Evolutionary conservation across 2,113 vertebrate genomes (phyloP).

Genomic region (Pachyramphus minor): DNA sequence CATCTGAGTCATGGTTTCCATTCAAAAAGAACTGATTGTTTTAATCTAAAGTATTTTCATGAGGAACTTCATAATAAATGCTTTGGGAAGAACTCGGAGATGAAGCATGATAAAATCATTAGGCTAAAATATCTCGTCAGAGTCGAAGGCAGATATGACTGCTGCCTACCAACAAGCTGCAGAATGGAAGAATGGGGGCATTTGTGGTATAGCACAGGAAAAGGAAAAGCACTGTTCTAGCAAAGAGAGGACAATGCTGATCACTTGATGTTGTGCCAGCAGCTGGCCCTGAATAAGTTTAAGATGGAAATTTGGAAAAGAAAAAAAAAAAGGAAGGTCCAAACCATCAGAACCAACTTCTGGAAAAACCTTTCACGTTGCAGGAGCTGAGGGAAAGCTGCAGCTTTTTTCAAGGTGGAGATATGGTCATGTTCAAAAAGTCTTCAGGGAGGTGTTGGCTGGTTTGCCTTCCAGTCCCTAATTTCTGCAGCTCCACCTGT

Average conservation of each 20-base stretch:
- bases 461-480: background rate
- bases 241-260: slow-evolving; percentile 11
- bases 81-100: background rate
- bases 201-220: background rate
- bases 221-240: slow-evolving; percentile 3
- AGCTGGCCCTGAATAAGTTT: background rate
- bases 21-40: slow-evolving; percentile 29
- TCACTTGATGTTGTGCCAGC: background rate
- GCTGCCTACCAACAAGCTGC: background rate
- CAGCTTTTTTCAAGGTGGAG: background rate
- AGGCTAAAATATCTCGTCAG: background rate
- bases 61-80: background rate
- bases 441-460: background rate
- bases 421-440: background rate
- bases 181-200: background rate
- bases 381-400: background rate
- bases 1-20: slow-evolving; percentile 51
- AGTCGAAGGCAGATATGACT: background rate
- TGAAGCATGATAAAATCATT: background rate
- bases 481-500: background rate
- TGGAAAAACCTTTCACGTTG: background rate
- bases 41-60: slow-evolving; percentile 37
- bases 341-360: background rate
- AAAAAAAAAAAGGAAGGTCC: no score
- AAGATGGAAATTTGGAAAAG: slow-evolving; percentile 7